Conservation (phyloP, 2,888 invertebrate genomes). For the Limnephilus rhombicus region DNA sequence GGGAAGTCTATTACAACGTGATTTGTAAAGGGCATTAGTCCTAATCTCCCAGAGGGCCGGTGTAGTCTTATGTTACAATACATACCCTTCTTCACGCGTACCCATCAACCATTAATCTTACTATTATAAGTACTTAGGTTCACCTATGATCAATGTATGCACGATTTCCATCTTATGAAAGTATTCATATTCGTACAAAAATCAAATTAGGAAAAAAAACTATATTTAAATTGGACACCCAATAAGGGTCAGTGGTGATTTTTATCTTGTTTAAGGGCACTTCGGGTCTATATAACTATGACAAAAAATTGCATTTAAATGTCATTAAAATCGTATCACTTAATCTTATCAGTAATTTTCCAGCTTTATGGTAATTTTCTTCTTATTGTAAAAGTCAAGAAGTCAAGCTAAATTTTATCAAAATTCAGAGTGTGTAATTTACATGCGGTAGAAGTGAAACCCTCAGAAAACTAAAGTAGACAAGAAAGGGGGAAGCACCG, state of each 20-base stretch:
- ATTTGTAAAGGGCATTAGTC: slow-evolving; percentile 63
- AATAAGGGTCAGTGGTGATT: neutral
- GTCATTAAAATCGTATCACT: no score
- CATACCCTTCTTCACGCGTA: slow-evolving; percentile 23
- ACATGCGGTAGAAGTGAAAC: no score
- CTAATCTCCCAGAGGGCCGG: slow-evolving; percentile 14
- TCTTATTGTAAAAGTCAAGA: no score
- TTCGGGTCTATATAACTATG: no score
- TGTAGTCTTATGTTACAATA: neutral
- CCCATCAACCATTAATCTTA: neutral
- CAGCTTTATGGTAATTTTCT: no score
- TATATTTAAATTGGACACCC: neutral
- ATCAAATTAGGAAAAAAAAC: neutral
- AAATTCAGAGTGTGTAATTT: no score
- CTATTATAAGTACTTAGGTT: neutral
- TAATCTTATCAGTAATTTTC: no score
- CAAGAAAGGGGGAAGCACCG: no score
- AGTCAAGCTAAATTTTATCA: no score
- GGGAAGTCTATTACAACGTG: slow-evolving; percentile 56
- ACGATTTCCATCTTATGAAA: neutral
- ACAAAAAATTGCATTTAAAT: no score
- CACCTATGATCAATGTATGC: neutral
- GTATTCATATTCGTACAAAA: neutral
- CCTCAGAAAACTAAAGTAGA: no score
- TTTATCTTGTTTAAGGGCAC: neutral